phyloP scores from a whole-genome alignment of 2,797 vertebrate species.

The Micropoecilia bifurca region DNA sequence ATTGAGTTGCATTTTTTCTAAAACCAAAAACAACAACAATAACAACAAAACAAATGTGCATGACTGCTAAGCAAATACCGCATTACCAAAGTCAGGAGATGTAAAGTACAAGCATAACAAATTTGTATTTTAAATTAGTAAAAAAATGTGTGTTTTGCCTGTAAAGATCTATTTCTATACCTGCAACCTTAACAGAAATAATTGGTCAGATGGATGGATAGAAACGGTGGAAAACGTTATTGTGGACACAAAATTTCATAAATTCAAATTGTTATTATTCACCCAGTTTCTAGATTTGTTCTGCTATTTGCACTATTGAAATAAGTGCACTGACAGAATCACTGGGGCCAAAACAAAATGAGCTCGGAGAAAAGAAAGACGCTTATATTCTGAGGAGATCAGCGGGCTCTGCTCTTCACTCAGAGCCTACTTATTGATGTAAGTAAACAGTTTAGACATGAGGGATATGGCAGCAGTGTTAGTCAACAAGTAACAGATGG shows the following conservation, averaged over 20 bases:
- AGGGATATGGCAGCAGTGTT: constrained; percentile 54
- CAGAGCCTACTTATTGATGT: constrained; percentile 48
- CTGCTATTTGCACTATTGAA: constrained; percentile 2
- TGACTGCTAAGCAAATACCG: background rate
- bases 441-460: constrained; percentile 68
- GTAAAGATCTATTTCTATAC: background rate
- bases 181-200: background rate
- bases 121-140: background rate
- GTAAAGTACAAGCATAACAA: background rate
- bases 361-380: constrained; percentile 47
- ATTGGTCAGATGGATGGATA: background rate
- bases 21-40: background rate
- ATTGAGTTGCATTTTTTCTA: background rate
- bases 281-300: background rate
- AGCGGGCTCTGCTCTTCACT: constrained; percentile 70
- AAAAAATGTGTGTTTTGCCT: background rate
- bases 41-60: background rate
- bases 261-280: constrained; percentile 10
- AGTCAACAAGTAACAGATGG: constrained; percentile 19
- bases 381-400: constrained; percentile 35
- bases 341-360: constrained; percentile 15
- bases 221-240: background rate
- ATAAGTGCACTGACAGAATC: constrained; percentile 26
- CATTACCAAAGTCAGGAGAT: background rate
- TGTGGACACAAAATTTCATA: constrained; percentile 5